Percentiles rank a stretch among this genome's conserved stretches.
These are phyloP conservation scores for Ectemnius cavifrons DNA, from an alignment of 2,888 invertebrate genomes.

Conservation along the genomic window DNA sequence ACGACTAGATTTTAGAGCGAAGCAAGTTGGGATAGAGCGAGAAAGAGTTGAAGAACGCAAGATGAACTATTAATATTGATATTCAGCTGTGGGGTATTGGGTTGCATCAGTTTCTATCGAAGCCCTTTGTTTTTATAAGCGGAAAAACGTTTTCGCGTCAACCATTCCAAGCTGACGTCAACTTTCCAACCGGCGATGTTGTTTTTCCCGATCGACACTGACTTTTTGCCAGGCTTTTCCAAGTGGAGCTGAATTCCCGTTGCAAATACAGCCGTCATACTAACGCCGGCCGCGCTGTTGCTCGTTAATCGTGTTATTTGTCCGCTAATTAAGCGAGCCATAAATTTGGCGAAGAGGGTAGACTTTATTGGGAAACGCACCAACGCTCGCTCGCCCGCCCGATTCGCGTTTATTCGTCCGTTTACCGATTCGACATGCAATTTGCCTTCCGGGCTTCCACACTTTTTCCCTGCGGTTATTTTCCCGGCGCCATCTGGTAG, in stretches of 20 bases:
- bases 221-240: constrained; percentile 12
- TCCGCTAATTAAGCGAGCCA: constrained; percentile 65
- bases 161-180: too few species aligned
- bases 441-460: neutral
- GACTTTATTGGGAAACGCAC: constrained; percentile 35
- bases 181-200: too few species aligned
- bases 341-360: constrained; percentile 54
- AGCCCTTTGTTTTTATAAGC: too few species aligned
- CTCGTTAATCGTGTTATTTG: constrained; percentile 67
- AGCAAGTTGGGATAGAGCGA: too few species aligned
- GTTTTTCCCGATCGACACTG: too few species aligned
- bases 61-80: too few species aligned
- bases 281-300: constrained; percentile 43
- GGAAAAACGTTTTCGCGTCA: too few species aligned
- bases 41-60: too few species aligned
- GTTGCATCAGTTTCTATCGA: too few species aligned
- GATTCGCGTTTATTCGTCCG: constrained; percentile 37
- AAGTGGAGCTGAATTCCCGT: constrained; percentile 14
- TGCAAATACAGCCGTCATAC: constrained; percentile 50
- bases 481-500: neutral
- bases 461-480: neutral
- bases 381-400: constrained; percentile 1
- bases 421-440: constrained; percentile 8
- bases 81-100: too few species aligned
- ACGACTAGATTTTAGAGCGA: too few species aligned